Conservation (phyloP, 2,113 vertebrate species). For the Malurus cyaneus region DNA sequence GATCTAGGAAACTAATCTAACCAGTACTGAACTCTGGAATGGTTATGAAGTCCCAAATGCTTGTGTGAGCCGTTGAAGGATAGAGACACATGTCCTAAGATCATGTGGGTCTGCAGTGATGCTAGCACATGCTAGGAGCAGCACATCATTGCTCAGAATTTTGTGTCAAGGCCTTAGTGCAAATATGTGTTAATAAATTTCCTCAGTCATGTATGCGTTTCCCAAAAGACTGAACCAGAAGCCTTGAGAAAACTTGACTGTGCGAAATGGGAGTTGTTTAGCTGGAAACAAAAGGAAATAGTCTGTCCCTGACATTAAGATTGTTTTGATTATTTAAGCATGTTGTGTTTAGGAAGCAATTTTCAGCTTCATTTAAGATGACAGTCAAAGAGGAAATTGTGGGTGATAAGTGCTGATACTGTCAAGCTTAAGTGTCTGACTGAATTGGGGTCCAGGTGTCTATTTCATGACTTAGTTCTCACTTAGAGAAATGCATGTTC, state of each 20-base stretch:
- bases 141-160: not conserved
- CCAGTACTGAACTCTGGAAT: not conserved
- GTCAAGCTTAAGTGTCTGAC: not conserved
- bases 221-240: not conserved
- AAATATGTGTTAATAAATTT: not conserved
- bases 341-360: not conserved
- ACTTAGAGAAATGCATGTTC: not conserved
- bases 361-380: not conserved
- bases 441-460: not conserved
- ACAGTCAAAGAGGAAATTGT: not conserved
- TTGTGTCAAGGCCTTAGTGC: not conserved
- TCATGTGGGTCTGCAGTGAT: accelerated
- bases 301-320: not conserved
- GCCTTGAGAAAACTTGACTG: not conserved
- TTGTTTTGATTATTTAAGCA: not conserved
- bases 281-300: not conserved
- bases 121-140: accelerated
- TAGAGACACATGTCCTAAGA: not conserved
- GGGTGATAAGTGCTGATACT: not conserved
- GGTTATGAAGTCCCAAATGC: not conserved
- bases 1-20: not conserved
- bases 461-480: not conserved
- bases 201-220: not conserved
- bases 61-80: not conserved
- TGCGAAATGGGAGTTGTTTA: not conserved